phyloP scores from a whole-genome alignment of 2,113 vertebrate genomes.

The Malurus alboscapulatus region DNA sequence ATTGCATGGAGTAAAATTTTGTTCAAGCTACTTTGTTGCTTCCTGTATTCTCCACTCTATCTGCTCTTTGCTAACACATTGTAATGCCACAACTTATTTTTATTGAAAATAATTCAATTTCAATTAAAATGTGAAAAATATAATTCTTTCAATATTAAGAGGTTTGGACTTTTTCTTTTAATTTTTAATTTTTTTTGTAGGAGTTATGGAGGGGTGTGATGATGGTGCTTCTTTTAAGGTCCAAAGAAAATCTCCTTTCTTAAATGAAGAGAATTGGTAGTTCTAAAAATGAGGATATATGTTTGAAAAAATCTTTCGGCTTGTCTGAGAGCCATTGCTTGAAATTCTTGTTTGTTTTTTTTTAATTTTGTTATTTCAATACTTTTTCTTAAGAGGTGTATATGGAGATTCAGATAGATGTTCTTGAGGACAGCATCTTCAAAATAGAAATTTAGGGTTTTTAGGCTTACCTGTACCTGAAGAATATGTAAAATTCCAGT shows the following conservation, averaged over 20 bases:
- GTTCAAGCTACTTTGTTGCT: not conserved
- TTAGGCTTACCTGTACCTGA: not conserved
- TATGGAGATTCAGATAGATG: not conserved
- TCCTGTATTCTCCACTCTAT: not conserved
- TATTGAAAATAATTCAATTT: not conserved
- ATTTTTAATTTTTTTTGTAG: not conserved
- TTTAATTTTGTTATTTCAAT: not conserved
- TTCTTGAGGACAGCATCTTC: not conserved
- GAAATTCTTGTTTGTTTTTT: not conserved
- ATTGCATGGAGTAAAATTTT: not conserved
- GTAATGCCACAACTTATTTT: not conserved
- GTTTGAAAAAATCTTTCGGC: not conserved
- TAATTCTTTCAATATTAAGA: not conserved
- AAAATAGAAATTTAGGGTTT: not conserved
- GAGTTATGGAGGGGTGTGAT: fast-evolving
- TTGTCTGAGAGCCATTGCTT: not conserved
- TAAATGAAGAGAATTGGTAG: not conserved
- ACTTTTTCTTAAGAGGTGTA: not conserved
- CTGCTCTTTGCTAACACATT: not conserved
- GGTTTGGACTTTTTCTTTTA: not conserved
- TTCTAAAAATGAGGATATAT: not conserved
- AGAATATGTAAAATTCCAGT: not conserved
- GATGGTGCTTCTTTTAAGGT: not conserved
- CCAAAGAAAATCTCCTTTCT: not conserved
- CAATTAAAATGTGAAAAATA: not conserved